Percentiles rank a stretch among this genome's conserved stretches.
Evolutionary conservation across 2,797 vertebrate species (phyloP).

Genomic region (Lacerta viridis): DNA sequence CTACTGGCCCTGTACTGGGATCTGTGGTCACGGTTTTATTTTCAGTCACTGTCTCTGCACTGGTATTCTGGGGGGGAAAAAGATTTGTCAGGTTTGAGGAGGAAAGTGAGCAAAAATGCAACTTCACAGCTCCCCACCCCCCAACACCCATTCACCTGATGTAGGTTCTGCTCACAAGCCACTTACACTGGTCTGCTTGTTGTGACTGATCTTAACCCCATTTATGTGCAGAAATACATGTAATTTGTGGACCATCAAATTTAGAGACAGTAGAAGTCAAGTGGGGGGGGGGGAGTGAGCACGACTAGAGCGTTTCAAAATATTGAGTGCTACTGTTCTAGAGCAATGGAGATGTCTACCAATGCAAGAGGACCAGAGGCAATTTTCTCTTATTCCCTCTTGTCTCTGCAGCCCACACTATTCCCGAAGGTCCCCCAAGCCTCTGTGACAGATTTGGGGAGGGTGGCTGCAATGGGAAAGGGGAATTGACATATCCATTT

Average conservation of each 20-base stretch:
- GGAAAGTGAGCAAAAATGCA: background rate
- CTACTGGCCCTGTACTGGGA: conserved; percentile 75
- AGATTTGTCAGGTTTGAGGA: conserved; percentile 14
- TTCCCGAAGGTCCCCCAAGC: too few species aligned
- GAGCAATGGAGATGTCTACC: too few species aligned
- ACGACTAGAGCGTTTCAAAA: background rate
- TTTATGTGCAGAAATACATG: background rate
- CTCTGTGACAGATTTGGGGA: too few species aligned
- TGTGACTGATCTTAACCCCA: background rate
- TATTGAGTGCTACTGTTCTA: background rate
- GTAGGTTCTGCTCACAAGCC: background rate
- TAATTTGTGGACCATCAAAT: background rate
- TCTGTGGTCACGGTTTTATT: conserved; percentile 84
- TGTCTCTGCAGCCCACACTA: too few species aligned
- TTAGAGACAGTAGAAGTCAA: background rate
- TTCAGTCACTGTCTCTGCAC: conserved; percentile 83
- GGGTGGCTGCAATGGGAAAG: too few species aligned
- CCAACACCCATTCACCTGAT: background rate
- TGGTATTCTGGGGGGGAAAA: conserved; percentile 75
- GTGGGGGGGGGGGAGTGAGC: background rate
- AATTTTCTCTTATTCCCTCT: too few species aligned
- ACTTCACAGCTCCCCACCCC: background rate
- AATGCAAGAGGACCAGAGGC: too few species aligned
- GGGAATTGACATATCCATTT: too few species aligned
- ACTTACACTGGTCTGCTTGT: background rate